Evolutionary conservation across 2,888 invertebrate genomes (phyloP), one percentile per base, ranked within the genome.

Genomic region (Hipparchia sbordonii): DNA sequence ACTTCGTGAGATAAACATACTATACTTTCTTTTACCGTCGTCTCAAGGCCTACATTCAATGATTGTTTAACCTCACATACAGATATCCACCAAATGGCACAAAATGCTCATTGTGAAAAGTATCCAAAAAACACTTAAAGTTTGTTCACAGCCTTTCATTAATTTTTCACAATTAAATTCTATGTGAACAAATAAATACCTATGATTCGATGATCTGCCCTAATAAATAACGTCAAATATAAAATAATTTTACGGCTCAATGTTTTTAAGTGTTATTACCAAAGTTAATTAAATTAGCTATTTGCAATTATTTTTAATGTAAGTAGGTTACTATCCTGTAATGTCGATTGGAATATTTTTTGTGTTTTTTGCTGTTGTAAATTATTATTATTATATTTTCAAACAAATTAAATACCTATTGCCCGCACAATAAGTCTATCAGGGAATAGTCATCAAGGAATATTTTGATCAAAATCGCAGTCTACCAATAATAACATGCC

Each of bases 131-230:
- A 72, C 63, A 72, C 68, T 61, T 72, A 82, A 76, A 83, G 82
- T 82, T 84, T 87, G 87, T 87, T 89, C 89, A 89, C 91, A 91
- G 90, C 89, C 76, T 66, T 74, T 76, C 71, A 73, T 57, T n/a
- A 65, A 70, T 51, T 72, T 71, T 75, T 46, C 59, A 73, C 61
- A 75, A 71, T 70, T 71, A 73, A 73, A 69, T 69, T 71, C 23
- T 69, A 71, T 63, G 72, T 73, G 71, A 75, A 75, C 73, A 62
- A 73, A 67, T 46, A 67, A n/a, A 46, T 69, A 66, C 54, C 62
- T 68, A 46, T 65, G 56, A 67, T 68, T 75, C 56, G 71, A 71
- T 68, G 7, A 67, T 56, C 61, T 72, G 70, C 12, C 67, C 56
- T 39, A 62, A 63, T 39, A 52, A 66, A 45, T n/a, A 13, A 56